phyloP scores from a whole-genome alignment of 2,888 invertebrate species.

The Polydrusus tereticollis region DNA sequence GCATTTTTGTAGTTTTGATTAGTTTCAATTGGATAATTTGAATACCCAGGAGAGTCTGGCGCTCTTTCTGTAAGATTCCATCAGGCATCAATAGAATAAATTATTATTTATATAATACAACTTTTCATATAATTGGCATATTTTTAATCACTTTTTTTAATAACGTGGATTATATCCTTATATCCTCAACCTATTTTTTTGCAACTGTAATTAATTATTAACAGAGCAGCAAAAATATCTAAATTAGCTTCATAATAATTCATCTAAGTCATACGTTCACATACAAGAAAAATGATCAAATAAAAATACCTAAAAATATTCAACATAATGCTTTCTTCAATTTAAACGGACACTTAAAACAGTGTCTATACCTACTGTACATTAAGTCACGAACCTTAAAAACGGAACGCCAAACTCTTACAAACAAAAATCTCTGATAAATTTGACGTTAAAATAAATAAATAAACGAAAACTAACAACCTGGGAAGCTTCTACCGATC shows the following conservation, averaged over 20 bases:
- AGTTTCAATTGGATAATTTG: slow-evolving; percentile 10
- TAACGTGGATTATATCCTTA: too few species aligned
- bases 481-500: slow-evolving; percentile 26
- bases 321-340: background rate
- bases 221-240: too few species aligned
- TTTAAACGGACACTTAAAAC: slow-evolving; percentile 1
- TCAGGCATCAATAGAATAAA: slow-evolving; percentile 14
- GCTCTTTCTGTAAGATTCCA: slow-evolving; percentile 19
- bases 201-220: too few species aligned
- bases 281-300: background rate
- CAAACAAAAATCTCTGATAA: background rate
- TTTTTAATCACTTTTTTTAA: slow-evolving; percentile 7
- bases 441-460: slow-evolving; percentile 22
- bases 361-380: background rate
- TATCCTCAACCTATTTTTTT: too few species aligned
- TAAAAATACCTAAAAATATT: background rate
- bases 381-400: background rate
- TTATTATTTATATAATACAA: slow-evolving; percentile 1
- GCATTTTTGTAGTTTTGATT: slow-evolving; percentile 37
- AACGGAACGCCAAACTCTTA: background rate
- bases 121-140: slow-evolving; percentile 1
- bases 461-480: slow-evolving; percentile 18
- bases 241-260: too few species aligned
- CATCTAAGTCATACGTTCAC: too few species aligned
- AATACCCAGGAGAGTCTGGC: slow-evolving; percentile 18